Evolutionary conservation across 2,113 vertebrate species (phyloP), one percentile per base, ranked within the genome.

Genomic region (Polypterus senegalus): DNA sequence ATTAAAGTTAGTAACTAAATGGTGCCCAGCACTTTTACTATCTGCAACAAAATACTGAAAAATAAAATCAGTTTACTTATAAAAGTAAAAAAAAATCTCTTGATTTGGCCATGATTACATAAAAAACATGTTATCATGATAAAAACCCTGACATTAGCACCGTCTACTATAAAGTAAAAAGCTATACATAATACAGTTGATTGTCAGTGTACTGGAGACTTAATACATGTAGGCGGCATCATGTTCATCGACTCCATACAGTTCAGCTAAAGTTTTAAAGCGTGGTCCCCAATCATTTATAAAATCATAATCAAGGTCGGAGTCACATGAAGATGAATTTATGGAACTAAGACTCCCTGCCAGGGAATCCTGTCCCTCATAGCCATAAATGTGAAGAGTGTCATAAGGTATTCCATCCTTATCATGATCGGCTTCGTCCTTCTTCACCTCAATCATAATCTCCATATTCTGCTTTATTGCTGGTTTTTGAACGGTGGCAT

Each of bases 241-340:
- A 0, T 66, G 69, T 7, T 76, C 71, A 3, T 94, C 91, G 3
- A 86, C 80, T 27, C 93, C 89, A 0, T 98, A 98, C 46, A 98
- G 79, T 80, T 97, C 90, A 0, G 96, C 93, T 71, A 98, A 75
- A 80, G 91, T 92, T 78, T 88, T 88, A 82, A 98, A 98, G 54
- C 94, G 76, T 9, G 96, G 94, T 0, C 96, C 96, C 96, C 96
- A 98, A 67, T 98, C 91, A 1, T 74, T 93, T 61, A 98, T 86
- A 70, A 97, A 92, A 78, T 98, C 92, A 5, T 97, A 98, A 60
- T 98, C 91, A 60, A 91, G 61, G 66, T 92, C 91, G 0, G 89
- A 93, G 48, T 83, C 86, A 0, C 81, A 83, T 7, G 96, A 97
- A 3, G 87, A 82, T 0, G 87, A 90, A 2, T 77, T 86, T 74